Percentiles rank a stretch among this genome's conserved stretches.
Conservation (phyloP, 2,113 vertebrate genomes). For the Cisticola juncidis region DNA sequence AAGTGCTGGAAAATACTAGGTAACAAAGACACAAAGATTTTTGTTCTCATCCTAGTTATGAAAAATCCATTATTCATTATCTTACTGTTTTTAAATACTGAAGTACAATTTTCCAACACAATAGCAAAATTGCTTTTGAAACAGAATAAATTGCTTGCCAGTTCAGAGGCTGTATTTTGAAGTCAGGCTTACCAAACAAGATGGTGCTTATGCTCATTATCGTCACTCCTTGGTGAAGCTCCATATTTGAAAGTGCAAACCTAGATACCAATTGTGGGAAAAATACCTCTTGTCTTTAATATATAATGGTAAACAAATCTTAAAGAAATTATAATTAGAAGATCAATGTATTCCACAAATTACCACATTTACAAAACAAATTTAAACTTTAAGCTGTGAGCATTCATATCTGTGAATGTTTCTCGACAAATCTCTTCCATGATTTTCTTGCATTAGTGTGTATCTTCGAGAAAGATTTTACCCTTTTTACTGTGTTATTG, state of each 20-base stretch:
- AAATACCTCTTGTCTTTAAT: neutral
- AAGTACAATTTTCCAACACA: conserved; percentile 74
- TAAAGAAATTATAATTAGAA: neutral
- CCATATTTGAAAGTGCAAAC: neutral
- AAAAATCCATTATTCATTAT: conserved; percentile 84
- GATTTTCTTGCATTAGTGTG: neutral
- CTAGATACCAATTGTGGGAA: neutral
- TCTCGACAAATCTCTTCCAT: neutral
- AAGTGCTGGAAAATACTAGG: conserved; percentile 71
- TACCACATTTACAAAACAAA: neutral
- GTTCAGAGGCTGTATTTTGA: conserved; percentile 71
- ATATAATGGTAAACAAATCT: neutral
- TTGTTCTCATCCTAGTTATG: conserved; percentile 70
- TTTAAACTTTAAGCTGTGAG: neutral
- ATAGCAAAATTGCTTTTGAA: conserved; percentile 80
- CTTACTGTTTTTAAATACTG: conserved; percentile 81
- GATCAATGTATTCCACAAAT: neutral
- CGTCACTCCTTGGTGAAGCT: conserved; percentile 2
- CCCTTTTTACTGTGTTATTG: neutral
- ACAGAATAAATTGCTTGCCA: conserved; percentile 73
- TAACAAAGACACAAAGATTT: conserved; percentile 76
- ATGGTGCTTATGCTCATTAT: conserved; percentile 43
- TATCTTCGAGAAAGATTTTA: neutral
- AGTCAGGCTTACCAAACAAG: conserved; percentile 51
- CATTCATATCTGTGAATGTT: neutral